These are phyloP conservation scores for Psittacula echo DNA, from an alignment of 2,797 vertebrate species.

Conservation along the genomic window DNA sequence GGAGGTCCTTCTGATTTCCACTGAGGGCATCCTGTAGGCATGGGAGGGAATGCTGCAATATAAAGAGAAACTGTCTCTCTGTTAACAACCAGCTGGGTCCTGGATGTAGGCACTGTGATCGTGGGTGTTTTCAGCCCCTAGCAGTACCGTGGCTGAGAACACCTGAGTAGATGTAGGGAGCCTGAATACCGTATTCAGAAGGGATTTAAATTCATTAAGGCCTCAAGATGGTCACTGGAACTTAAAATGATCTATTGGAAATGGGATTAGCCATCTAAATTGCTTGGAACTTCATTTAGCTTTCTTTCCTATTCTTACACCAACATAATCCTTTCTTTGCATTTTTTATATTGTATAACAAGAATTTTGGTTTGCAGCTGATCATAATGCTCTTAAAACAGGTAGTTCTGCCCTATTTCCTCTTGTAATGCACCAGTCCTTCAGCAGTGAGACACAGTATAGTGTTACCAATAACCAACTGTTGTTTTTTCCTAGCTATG, in stretches of 20 bases:
- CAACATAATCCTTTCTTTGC: background rate
- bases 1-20: background rate
- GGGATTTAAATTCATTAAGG: background rate
- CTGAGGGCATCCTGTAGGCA: background rate
- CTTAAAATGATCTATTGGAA: background rate
- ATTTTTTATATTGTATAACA: background rate
- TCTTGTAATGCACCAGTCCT: background rate
- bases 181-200: background rate
- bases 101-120: rapidly evolving
- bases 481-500: slow-evolving; percentile 62
- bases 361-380: background rate
- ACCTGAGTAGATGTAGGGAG: background rate
- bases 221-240: background rate
- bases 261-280: background rate
- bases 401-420: background rate
- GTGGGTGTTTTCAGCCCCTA: background rate
- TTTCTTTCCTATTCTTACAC: background rate
- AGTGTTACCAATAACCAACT: background rate
- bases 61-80: background rate
- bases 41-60: background rate
- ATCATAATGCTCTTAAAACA: background rate
- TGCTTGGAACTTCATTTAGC: background rate
- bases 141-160: background rate
- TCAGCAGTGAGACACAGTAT: background rate
- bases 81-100: background rate